Conservation (phyloP, 2,113 vertebrate genomes). For the Myocastor coypus region DNA sequence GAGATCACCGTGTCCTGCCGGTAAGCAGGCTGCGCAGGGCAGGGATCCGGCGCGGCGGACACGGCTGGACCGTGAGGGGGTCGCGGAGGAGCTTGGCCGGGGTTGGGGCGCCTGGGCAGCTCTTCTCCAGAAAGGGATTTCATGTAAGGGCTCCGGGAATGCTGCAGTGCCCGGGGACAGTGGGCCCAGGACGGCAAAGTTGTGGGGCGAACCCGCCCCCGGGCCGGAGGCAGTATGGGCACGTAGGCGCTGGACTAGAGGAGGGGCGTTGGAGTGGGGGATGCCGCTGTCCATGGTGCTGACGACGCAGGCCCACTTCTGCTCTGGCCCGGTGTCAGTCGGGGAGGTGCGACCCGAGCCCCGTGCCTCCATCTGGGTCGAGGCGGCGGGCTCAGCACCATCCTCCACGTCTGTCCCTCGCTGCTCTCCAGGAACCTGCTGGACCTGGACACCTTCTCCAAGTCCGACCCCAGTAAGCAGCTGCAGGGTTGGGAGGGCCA, state of each 20-base stretch:
- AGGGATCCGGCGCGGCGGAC: conserved; percentile 8
- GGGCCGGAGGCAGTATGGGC: background rate
- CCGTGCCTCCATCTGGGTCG: background rate
- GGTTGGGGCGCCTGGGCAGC: background rate
- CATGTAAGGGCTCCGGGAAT: background rate
- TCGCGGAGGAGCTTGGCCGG: background rate
- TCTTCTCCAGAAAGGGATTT: background rate
- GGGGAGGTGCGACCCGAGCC: background rate
- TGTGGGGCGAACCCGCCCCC: conserved; percentile 33
- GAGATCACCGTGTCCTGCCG: conserved; percentile 96
- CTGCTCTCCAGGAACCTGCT: conserved; percentile 91
- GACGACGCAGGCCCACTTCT: background rate
- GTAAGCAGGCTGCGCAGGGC: conserved; percentile 84
- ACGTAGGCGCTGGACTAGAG: background rate
- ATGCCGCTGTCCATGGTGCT: conserved; percentile 59
- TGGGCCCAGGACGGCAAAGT: conserved; percentile 54
- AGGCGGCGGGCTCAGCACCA: background rate
- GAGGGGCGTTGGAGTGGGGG: background rate
- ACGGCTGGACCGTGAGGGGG: background rate
- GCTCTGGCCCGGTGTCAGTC: background rate
- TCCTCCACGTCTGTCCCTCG: conserved; percentile 72
- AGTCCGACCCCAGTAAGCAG: conserved; percentile 95
- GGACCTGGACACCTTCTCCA: conserved; percentile 97
- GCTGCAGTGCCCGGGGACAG: background rate
- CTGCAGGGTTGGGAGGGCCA: background rate